Conservation (phyloP, 1,140 invertebrate genomes). For the Drosophila malerkotliana region DNA sequence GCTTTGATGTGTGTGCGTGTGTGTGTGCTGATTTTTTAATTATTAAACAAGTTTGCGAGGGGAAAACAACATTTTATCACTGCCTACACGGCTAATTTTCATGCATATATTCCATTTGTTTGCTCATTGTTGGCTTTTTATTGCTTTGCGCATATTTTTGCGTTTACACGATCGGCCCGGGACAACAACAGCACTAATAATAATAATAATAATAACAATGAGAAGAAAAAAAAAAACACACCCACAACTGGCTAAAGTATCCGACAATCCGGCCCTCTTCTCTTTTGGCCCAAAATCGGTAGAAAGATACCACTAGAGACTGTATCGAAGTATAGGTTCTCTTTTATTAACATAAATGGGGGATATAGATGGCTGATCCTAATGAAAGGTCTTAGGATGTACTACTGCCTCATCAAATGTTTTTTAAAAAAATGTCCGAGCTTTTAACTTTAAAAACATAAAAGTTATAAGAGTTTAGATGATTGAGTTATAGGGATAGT, state of each 20-base stretch:
- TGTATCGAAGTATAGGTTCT: background rate
- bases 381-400: too few relatives aligned
- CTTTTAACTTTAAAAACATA: too few relatives aligned
- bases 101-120: conserved; percentile 72
- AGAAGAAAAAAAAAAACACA: conserved; percentile 5
- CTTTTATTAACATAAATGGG: background rate
- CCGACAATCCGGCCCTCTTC: conserved; percentile 13
- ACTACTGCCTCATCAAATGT: too few relatives aligned
- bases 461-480: too few relatives aligned
- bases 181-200: conserved; percentile 6
- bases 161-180: conserved; percentile 66
- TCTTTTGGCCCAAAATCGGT: background rate
- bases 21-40: conserved; percentile 64
- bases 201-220: conserved; percentile 5
- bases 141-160: conserved; percentile 71
- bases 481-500: too few relatives aligned
- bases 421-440: too few relatives aligned
- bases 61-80: conserved; percentile 74
- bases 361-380: too few relatives aligned
- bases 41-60: conserved; percentile 74
- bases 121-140: conserved; percentile 74
- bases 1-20: conserved; percentile 9
- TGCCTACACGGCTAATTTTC: conserved; percentile 64
- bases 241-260: conserved; percentile 4
- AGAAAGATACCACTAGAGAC: background rate